A percentile compares a stretch with the other conserved stretches of the same genome.
Conservation (phyloP, 2,797 vertebrate species). For the Oreochromis grahami region DNA sequence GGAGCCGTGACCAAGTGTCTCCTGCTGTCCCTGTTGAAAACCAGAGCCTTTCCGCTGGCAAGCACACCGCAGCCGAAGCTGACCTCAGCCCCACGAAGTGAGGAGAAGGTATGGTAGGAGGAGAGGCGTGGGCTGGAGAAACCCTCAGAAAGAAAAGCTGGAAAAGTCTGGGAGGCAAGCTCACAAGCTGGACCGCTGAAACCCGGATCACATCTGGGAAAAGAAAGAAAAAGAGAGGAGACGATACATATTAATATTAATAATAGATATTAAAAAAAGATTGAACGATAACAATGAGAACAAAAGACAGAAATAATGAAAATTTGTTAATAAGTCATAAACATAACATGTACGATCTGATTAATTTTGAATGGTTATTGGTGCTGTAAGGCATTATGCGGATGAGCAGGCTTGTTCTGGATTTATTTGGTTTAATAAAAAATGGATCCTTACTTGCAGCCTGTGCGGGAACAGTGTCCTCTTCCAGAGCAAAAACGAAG, state of each 20-base stretch:
- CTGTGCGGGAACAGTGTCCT: slow-evolving; percentile 93
- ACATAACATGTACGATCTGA: slow-evolving; percentile 26
- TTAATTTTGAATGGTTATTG: slow-evolving; percentile 44
- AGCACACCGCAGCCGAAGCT: slow-evolving; percentile 96
- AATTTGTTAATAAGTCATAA: slow-evolving; percentile 45
- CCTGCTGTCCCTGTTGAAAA: slow-evolving; percentile 94
- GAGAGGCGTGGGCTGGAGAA: slow-evolving; percentile 92
- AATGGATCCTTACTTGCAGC: slow-evolving; percentile 90
- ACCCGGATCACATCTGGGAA: slow-evolving; percentile 88
- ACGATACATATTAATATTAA: neutral
- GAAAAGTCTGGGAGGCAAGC: slow-evolving; percentile 92
- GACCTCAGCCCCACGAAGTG: slow-evolving; percentile 94
- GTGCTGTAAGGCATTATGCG: slow-evolving; percentile 22
- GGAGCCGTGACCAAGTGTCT: slow-evolving; percentile 92
- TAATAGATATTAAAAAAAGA: neutral
- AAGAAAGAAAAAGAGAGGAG: neutral
- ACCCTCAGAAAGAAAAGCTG: slow-evolving; percentile 93
- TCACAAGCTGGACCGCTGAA: slow-evolving; percentile 97
- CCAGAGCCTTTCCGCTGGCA: slow-evolving; percentile 95
- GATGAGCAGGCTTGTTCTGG: slow-evolving; percentile 28
- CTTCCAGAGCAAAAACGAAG: slow-evolving; percentile 95
- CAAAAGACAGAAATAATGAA: slow-evolving; percentile 34
- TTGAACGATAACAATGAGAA: neutral
- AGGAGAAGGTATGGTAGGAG: slow-evolving; percentile 96
- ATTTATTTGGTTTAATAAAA: slow-evolving; percentile 54